phyloP scores from a whole-genome alignment of 1,140 invertebrate genomes.

The Trichoplusia ni region DNA sequence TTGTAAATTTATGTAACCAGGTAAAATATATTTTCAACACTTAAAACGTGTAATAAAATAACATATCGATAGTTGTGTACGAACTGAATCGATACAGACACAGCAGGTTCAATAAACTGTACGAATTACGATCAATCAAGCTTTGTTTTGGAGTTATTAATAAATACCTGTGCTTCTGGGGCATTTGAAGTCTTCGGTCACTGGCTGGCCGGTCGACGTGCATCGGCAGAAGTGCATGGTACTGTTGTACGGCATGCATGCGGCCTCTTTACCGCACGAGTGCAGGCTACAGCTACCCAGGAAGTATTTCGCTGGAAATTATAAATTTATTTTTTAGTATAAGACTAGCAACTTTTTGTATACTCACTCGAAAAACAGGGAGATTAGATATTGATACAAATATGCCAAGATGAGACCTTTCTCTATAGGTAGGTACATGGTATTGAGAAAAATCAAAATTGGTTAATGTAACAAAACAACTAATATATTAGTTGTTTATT shows the following conservation, averaged over 20 bases:
- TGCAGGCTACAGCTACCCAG: slow-evolving; percentile 76
- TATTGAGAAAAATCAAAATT: no score
- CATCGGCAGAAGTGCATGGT: slow-evolving; percentile 84
- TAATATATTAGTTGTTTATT: no score
- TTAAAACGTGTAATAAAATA: no score
- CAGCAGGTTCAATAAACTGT: slow-evolving; percentile 13
- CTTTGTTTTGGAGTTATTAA: slow-evolving; percentile 38
- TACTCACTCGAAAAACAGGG: no score
- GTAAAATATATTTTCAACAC: no score
- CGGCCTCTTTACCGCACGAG: slow-evolving; percentile 84
- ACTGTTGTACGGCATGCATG: slow-evolving; percentile 80
- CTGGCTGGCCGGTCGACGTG: slow-evolving; percentile 83
- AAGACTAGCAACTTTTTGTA: neutral
- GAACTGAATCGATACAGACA: neutral
- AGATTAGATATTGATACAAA: no score
- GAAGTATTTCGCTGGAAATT: slow-evolving; percentile 60
- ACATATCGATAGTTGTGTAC: no score
- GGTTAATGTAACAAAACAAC: no score
- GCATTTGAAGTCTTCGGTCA: slow-evolving; percentile 84
- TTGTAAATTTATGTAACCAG: no score
- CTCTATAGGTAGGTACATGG: no score
- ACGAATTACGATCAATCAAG: slow-evolving; percentile 23
- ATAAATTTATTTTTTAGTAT: neutral
- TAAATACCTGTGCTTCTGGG: slow-evolving; percentile 81
- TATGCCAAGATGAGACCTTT: no score